Base-by-base conservation (phyloP, 2,113 vertebrate genomes). In the Syrmaticus mikado region DNA sequence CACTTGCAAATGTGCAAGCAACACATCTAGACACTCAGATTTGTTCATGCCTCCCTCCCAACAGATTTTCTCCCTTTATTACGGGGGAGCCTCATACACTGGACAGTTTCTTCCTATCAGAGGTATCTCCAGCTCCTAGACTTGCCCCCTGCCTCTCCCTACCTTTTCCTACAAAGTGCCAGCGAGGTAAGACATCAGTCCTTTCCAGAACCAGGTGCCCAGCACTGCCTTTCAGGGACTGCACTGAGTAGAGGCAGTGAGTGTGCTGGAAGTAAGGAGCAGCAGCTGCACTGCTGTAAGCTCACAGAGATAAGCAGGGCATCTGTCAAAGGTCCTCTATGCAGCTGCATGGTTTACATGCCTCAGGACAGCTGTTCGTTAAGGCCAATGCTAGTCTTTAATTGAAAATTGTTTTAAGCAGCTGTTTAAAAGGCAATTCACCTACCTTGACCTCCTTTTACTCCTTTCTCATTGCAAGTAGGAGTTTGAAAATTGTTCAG, bases 141-240 rank as follows among this genome's bases (percentile, higher is more conserved):
- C 14, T 36, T 55, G 20, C 43, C 41, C n/a, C 17, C 6, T 61
- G 60, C 36, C 12, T 3, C 4, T 60, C 71, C 45, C 34, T 34
- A 38, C 16, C 18, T 52, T 13, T 8, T 64, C 13, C n/a, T 34
- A 17, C 32, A 11, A 34, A 25, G 5, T 15, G 11, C 27, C 48
- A 71, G 38, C 27, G 27, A 60, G 8, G 21, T 45, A 73, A 38
- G 24, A 6, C 55, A 15, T 7, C 1, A 1, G 25, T 55, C n/a
- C 61, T 60, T 57, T 32, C 34, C 17, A 1, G 2, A 27, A 6
- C 24, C 43, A 19, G 16, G 25, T 20, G 58, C 34, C 66, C 48
- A 30, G 17, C 13, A 7, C 41, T 24, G 19, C 48, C n/a, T 81
- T 64, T 46, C 1, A 4, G 40, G n/a, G 3, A 0, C 73, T 55